Conservation (phyloP, 2,797 vertebrate genomes). For the Sebastes iracundus region DNA sequence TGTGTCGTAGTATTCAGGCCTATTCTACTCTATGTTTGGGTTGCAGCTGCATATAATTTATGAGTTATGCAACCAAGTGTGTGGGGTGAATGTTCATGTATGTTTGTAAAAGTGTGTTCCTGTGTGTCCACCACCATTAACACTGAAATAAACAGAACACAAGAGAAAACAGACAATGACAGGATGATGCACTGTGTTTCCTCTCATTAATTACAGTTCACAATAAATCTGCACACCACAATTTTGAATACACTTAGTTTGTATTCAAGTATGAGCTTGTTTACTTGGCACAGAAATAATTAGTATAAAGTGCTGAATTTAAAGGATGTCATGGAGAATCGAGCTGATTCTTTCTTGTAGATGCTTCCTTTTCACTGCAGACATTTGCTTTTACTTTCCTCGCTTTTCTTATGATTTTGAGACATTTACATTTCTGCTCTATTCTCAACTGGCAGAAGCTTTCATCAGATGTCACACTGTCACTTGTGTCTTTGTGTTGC, state of each 20-base stretch:
- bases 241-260: not conserved
- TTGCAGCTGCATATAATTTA: not conserved
- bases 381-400: constrained; percentile 52
- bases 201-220: not conserved
- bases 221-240: not conserved
- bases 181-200: not conserved
- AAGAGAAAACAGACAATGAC: not conserved
- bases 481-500: constrained; percentile 35
- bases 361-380: constrained; percentile 52
- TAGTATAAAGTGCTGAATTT: not conserved
- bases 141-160: constrained; percentile 5
- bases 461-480: constrained; percentile 45
- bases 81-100: not conserved
- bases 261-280: not conserved
- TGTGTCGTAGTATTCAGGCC: not conserved
- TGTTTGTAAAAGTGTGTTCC: constrained; percentile 7
- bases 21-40: not conserved
- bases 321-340: not conserved
- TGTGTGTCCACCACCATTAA: constrained; percentile 5
- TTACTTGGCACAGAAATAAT: not conserved
- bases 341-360: not conserved
- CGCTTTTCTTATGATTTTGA: constrained; percentile 42
- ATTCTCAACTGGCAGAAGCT: constrained; percentile 28
- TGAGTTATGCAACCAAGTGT: not conserved
- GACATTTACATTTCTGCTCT: constrained; percentile 57